phyloP scores from a whole-genome alignment of 2,113 vertebrate species.

The Proteles cristata region DNA sequence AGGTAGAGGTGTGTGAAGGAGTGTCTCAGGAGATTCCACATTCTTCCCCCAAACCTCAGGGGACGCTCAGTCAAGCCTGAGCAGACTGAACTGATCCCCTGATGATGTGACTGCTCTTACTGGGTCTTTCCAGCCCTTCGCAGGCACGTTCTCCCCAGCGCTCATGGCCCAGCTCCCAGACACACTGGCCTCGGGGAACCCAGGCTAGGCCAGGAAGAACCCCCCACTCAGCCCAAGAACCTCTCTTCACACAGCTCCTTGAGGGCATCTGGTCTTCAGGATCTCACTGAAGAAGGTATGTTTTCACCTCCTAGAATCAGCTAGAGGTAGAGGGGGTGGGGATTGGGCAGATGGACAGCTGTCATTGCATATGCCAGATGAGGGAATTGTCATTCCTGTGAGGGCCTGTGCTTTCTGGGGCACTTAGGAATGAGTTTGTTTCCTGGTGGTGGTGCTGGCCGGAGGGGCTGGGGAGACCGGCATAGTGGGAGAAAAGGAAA shows the following conservation, averaged over 20 bases:
- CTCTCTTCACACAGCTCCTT: neutral
- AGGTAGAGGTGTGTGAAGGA: neutral
- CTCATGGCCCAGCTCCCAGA: neutral
- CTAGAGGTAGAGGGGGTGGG: neutral
- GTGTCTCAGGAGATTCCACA: neutral
- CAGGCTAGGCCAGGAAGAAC: slow-evolving; percentile 26
- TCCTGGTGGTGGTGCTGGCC: neutral
- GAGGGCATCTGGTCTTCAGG: neutral
- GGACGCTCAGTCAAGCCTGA: neutral
- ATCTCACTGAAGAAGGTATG: slow-evolving; percentile 65
- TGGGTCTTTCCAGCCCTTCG: slow-evolving; percentile 59
- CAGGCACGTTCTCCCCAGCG: slow-evolving; percentile 65
- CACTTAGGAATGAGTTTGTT: neutral
- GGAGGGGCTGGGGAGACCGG: neutral
- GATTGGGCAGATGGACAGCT: neutral
- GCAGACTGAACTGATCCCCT: neutral
- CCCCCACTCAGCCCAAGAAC: neutral
- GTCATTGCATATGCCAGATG: neutral
- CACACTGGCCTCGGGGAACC: neutral
- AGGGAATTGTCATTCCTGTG: neutral
- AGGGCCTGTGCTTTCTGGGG: neutral
- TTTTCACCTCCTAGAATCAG: neutral
- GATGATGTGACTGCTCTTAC: neutral
- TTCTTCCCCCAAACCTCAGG: neutral
- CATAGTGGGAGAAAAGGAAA: neutral